Conservation (phyloP, 2,797 vertebrate species). For the Myioborus miniatus region DNA sequence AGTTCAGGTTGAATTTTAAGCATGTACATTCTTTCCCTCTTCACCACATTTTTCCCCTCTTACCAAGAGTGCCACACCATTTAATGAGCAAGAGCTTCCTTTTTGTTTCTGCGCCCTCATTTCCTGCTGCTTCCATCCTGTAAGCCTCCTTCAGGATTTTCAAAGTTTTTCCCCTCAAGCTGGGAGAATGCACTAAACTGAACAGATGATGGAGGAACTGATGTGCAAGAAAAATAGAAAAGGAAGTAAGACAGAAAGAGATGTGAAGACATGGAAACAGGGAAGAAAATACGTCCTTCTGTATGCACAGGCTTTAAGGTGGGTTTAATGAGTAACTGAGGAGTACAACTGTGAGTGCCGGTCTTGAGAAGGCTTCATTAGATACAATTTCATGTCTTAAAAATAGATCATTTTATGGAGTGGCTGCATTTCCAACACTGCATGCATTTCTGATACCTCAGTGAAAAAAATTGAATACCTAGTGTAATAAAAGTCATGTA, state of each 20-base stretch:
- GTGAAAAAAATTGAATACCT: fast-evolving
- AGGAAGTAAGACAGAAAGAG: background rate
- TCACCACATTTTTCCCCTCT: background rate
- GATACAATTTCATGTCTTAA: background rate
- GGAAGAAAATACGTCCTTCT: background rate
- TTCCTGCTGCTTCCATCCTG: constrained; percentile 3
- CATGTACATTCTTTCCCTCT: background rate
- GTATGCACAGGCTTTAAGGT: background rate
- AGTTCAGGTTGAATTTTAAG: background rate
- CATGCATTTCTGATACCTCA: background rate
- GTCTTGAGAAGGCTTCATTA: background rate
- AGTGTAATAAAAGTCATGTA: background rate
- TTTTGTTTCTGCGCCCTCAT: constrained; percentile 19
- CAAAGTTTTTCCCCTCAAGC: background rate
- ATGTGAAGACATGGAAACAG: background rate
- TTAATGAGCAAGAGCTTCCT: constrained; percentile 18
- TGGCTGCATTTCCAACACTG: background rate
- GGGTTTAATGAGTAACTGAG: background rate
- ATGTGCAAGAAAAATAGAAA: background rate
- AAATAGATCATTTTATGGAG: background rate
- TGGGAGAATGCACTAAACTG: background rate
- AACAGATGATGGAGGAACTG: background rate
- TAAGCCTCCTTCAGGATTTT: background rate
- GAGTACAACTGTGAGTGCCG: background rate
- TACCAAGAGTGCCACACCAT: background rate